Base-by-base conservation (phyloP, 2,113 vertebrate species). In the Rhinolophus ferrumequinum region DNA sequence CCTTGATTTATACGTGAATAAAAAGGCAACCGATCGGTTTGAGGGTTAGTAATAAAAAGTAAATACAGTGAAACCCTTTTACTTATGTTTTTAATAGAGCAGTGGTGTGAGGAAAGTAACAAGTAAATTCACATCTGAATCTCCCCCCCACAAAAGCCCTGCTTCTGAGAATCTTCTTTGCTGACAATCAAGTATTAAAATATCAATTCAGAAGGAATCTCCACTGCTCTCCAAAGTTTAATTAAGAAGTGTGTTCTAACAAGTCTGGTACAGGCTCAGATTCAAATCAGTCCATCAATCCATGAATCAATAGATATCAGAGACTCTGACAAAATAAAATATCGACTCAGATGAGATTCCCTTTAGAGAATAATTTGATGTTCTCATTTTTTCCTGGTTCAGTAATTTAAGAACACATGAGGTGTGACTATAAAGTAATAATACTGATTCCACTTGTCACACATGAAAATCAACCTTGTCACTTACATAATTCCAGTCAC, bases 351-450 rank as follows among this genome's bases (percentile, higher is more conserved):
- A 91, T 64, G 64, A 96, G n/a, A 95, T 82, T 94, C 66, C 79
- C 52, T 97, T 96, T 64, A 70, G 77, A 97, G 91, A 97, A 94
- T 89, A 97, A 97, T 94, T 90, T 86, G 73, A 94, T n/a, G 92
- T 94, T 93, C 96, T 96, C 86, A 52, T 94, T 95, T 95, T 96
- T 38, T 91, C 79, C 86, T 81, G 64, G n/a, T 80, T 97, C 70
- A 90, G 54, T 97, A 96, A 96, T 96, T 96, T 95, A 96, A 93
- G 93, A 97, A 93, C 97, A 94, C 7, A 0, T 91, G 91, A 94
- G 86, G 18, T 96, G 85, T 98, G 97, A 96, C 97, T 96, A 94
- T 89, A 88, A 97, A 96, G 88, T 94, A 94, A 97, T 93, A 72
- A 73, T 88, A 89, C 95, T 82, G 76, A 97, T 96, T 93, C 58